Base-by-base conservation (phyloP, 2,797 vertebrate genomes). In the Myotis vivesi region DNA sequence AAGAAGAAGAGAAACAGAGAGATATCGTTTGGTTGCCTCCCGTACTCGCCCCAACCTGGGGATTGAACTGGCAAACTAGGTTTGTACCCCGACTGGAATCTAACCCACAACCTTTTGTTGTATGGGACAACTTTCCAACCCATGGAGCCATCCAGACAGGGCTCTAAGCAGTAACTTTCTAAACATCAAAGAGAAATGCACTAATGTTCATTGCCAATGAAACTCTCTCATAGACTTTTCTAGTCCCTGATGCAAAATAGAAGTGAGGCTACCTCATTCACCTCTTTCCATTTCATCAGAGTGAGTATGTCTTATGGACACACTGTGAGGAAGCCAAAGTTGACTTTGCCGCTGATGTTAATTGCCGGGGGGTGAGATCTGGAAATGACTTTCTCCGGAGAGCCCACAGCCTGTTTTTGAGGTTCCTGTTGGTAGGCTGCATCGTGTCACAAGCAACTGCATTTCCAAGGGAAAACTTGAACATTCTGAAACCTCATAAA, bases 241-340 rank as follows among this genome's bases (percentile, higher is more conserved):
- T 73, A 13, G 44, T 49, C 57, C 38, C 57, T 73, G 19, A 16
- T 64, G 7, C 30, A 83, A 91, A 94, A 80, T 8, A 53, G 36
- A 95, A 94, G 20, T 2, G 2, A 73, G 28, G 4, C 25, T 44
- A 11, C 19, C 8, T 11, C 0, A 1, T 53, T 91, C 62, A 59
- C 19, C n/a, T 79, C 36, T 66, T 95, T 33, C 20, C 20, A 83
- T 90, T 95, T 97, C 92, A 97, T 97, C 95, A 95, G 91, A 97
- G 88, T 53, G 91, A 97, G 87, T 53, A 57, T 51, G 13, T 89
- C 92, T 93, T 88, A 87, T 8, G 23, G 83, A 95, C 16, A 69
- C 28, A 46, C 9, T 95, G 82, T 62, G 94, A 95, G 59, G 73
- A 95, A 97, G 57, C 22, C 57, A 7, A 0, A 2, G 88, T 97